Evolutionary conservation across 2,113 vertebrate genomes (phyloP).

Genomic region (Hipposideros armiger): DNA sequence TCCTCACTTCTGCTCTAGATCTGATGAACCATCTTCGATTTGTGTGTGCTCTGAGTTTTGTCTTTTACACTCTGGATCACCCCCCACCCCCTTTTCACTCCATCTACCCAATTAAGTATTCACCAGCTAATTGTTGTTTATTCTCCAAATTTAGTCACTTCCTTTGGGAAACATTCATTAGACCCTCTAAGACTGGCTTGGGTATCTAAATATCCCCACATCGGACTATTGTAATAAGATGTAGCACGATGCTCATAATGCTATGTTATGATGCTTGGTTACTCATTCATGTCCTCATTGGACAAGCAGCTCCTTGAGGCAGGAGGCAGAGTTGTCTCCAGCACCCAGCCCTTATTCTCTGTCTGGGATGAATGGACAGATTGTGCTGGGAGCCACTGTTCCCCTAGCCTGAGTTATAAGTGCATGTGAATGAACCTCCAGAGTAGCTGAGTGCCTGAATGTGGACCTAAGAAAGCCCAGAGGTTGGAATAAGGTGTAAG

Average conservation of each 20-base stretch:
- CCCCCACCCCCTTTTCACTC: not conserved
- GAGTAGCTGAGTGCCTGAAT: not conserved
- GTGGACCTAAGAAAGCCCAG: not conserved
- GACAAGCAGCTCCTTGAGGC: too few relatives aligned
- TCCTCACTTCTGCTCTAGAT: not conserved
- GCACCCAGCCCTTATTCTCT: not conserved
- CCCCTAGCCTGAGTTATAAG: not conserved
- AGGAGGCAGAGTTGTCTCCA: not conserved
- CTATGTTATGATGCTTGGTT: not conserved
- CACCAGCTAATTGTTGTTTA: not conserved
- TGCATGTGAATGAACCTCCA: not conserved
- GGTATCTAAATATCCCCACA: not conserved
- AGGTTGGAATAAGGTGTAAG: not conserved
- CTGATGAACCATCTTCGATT: not conserved
- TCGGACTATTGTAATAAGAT: not conserved
- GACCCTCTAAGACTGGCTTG: not conserved
- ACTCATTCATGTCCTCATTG: too few relatives aligned
- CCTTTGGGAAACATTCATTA: not conserved
- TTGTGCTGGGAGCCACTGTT: not conserved
- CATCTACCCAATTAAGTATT: not conserved
- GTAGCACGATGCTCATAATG: not conserved
- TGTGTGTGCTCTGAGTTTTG: not conserved
- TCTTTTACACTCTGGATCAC: not conserved
- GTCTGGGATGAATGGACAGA: fast-evolving
- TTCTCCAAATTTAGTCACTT: not conserved